Evolutionary conservation across 2,797 vertebrate species (phyloP), one percentile per base, ranked within the genome.

Genomic region (Microcaecilia unicolor): DNA sequence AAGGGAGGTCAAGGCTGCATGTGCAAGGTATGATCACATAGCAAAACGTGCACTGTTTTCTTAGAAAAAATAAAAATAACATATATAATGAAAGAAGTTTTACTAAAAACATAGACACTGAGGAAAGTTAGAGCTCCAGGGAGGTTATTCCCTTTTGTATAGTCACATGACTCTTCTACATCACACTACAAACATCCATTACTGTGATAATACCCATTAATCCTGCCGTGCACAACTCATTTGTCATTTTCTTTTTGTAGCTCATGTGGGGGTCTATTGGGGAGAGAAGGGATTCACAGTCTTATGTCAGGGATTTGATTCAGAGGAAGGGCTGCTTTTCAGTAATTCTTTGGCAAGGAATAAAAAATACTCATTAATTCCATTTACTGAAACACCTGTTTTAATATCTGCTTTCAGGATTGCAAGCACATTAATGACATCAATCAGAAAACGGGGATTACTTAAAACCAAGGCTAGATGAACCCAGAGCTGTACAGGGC

Each of bases 131-230:
- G 50, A 48, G 37, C 38, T 58, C 36, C 25, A 16, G 42, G 47
- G 45, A 58, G 41, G 46, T n/a, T n/a, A 35, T 35, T 49, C 33
- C 67, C 57, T 65, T 74, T 51, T 48, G 34, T 37, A 60, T 64
- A 71, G 48, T 43, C 61, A 47, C 54, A 39, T 41, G 62, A 74
- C 67, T 71, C 51, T 61, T 56, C 62, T 64, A 72, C 78, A 77
- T 61, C 62, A 61, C 64, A 75, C 75, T 70, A 61, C 74, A 81
- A 75, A 64, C 65, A 75, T 34, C 70, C 62, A 83, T 83, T 81
- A 80, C 72, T 72, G 79, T 77, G 75, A 80, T 81, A 83, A 82
- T 79, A 62, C 37, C 50, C 74, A 74, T 80, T 82, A 84, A 81
- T 84, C 76, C 74, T 56, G 25, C 59, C 76, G 78, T 81, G 78